Conservation (phyloP, 2,113 vertebrate species). For the Microtus pennsylvanicus region DNA sequence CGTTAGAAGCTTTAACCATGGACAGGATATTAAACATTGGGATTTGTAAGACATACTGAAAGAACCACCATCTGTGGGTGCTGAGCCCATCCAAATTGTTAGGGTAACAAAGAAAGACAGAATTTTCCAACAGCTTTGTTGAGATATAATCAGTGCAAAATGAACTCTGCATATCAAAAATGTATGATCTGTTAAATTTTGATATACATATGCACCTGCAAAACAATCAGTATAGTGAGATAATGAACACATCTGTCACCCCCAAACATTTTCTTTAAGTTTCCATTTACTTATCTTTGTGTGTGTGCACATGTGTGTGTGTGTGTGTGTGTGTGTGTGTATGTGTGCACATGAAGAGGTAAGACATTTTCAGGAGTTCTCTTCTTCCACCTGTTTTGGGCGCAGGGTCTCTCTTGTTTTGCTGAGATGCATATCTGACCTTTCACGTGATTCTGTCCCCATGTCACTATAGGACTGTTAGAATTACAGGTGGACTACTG, state of each 20-base stretch:
- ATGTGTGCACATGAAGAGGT: not conserved
- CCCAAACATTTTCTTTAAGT: not conserved
- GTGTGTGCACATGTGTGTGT: too few species aligned
- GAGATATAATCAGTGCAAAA: not conserved
- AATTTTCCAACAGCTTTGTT: conserved; percentile 23
- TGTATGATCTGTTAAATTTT: not conserved
- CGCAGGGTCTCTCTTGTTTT: not conserved
- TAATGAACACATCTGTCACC: not conserved
- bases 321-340: not conserved
- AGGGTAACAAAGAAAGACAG: conserved; percentile 4
- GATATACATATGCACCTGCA: not conserved
- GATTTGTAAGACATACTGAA: not conserved
- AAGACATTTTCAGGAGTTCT: not conserved
- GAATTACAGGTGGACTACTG: not conserved
- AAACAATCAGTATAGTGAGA: not conserved
- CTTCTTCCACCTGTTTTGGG: not conserved
- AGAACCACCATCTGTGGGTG: not conserved
- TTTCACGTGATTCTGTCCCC: not conserved
- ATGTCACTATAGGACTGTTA: not conserved
- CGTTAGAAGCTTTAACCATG: not conserved
- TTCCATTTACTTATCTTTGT: not conserved
- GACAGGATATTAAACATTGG: not conserved
- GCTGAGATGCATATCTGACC: not conserved
- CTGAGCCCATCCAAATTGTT: not conserved
- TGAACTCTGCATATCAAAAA: not conserved